phyloP scores from a whole-genome alignment of 2,113 vertebrate species.

The Indicator indicator region DNA sequence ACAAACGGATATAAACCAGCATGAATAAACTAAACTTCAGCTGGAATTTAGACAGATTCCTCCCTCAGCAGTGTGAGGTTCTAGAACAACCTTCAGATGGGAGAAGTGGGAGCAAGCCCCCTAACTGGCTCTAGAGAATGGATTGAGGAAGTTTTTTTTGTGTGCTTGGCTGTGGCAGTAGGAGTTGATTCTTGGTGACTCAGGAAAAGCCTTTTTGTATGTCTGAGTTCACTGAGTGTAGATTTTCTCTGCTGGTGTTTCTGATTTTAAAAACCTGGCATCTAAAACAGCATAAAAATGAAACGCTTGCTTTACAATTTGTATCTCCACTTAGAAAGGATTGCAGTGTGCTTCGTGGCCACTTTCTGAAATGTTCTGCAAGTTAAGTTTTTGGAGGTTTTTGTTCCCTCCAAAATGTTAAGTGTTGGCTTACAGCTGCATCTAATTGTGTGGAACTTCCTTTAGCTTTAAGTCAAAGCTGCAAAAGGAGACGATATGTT shows the following conservation, averaged over 20 bases:
- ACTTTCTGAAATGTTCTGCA: neutral
- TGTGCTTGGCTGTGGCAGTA: neutral
- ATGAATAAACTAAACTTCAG: neutral
- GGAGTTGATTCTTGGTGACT: neutral
- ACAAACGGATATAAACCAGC: neutral
- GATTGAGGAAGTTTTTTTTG: neutral
- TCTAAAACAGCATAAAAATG: neutral
- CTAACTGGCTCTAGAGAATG: neutral
- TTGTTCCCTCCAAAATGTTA: neutral
- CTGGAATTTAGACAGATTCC: neutral
- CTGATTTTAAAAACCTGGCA: constrained; percentile 9
- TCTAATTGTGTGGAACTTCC: constrained; percentile 31
- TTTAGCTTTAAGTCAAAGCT: constrained; percentile 31
- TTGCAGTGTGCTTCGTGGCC: neutral
- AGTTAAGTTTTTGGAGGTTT: neutral
- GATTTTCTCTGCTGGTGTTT: neutral
- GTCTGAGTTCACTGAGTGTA: neutral
- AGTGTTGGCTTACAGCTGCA: constrained; percentile 15
- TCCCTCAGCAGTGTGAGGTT: neutral
- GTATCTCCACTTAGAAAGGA: neutral
- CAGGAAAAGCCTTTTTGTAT: neutral
- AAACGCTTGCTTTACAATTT: neutral
- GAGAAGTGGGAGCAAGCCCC: neutral
- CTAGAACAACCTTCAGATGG: neutral
- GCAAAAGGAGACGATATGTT: neutral